These are phyloP conservation scores for Aphaenogaster floridana DNA, from an alignment of 1,140 invertebrate species.

Conservation along the genomic window DNA sequence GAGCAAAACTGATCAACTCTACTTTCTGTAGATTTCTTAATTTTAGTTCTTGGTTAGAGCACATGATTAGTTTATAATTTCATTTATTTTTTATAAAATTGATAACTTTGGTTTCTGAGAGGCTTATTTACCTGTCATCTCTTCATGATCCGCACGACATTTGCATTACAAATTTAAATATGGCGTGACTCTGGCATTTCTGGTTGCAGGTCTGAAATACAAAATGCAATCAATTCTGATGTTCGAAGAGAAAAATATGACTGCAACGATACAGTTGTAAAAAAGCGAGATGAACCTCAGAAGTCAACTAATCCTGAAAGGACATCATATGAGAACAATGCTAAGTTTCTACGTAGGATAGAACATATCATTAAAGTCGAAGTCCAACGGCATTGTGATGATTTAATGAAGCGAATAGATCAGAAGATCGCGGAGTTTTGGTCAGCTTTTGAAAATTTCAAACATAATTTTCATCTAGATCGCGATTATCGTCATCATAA, in stretches of 20 bases:
- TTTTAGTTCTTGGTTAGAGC: neutral
- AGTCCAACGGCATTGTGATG: constrained; percentile 54
- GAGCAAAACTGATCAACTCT: neutral
- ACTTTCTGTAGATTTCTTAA: neutral
- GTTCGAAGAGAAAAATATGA: neutral
- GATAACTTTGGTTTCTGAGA: neutral
- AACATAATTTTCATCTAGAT: constrained; percentile 58
- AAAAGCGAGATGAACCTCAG: constrained; percentile 6
- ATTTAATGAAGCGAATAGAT: constrained; percentile 47
- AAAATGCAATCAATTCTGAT: constrained; percentile 7
- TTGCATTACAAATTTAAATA: neutral
- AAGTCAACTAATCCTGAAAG: constrained; percentile 2
- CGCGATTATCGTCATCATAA: constrained; percentile 24
- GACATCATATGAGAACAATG: constrained; percentile 10
- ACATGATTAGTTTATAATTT: neutral
- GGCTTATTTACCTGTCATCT: neutral
- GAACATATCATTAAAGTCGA: constrained; percentile 57
- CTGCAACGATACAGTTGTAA: too few relatives aligned
- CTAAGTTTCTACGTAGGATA: constrained; percentile 56
- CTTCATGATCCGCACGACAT: neutral
- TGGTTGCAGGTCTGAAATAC: constrained; percentile 28
- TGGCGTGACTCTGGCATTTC: too few relatives aligned
- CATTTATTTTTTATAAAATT: neutral
- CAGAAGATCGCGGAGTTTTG: constrained; percentile 63
- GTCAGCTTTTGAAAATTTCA: constrained; percentile 68